Evolutionary conservation across 2,888 invertebrate genomes (phyloP), one percentile per base, ranked within the genome.

Genomic region (Yponomeuta sedellus): DNA sequence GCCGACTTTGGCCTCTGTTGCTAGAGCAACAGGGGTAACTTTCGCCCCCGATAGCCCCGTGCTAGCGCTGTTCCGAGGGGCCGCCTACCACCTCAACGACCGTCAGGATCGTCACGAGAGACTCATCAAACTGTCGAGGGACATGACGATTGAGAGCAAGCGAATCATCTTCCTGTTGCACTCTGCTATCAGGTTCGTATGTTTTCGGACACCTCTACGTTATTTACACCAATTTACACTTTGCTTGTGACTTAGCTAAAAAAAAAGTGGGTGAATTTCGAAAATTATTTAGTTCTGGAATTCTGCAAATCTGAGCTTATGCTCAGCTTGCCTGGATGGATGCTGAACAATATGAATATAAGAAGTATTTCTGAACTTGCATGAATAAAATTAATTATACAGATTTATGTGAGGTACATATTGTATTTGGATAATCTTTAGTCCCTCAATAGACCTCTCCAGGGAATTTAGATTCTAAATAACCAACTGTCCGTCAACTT

Each of bases 401-500:
- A 61, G 75, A 81, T 80, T 77, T 77, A 44, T 12, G 80, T 71
- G 71, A 74, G 74, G 77, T 70, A 70, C 69, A 71, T 74, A 70
- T 76, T 73, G 76, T 76, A 82, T 71, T 78, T 88, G 91, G 71
- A 85, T 88, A 79, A 95, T 94, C 83, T 92, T 94, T 73, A 95
- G 86, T 70, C 94, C 94, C 81, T 94, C 94, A 75, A 95, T 93
- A 67, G 94, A 91, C 78, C 89, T 93, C 75, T 95, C 94, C 75
- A 95, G 80, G 10, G 93, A 88, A 72, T 93, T 93, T 68, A 97
- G 88, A 82, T 98, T 98, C 99, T 99, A 99, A 78, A 99, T 95
- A 72, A 98, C 97, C 71, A 99, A 93, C 82, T 97, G 97, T 11
- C 99, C 99, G 87, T 99, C 99, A 71, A 98, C 93, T 61, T 98